These are phyloP conservation scores for Zeuzera pyrina DNA, from an alignment of 2,888 invertebrate species.

Conservation along the genomic window DNA sequence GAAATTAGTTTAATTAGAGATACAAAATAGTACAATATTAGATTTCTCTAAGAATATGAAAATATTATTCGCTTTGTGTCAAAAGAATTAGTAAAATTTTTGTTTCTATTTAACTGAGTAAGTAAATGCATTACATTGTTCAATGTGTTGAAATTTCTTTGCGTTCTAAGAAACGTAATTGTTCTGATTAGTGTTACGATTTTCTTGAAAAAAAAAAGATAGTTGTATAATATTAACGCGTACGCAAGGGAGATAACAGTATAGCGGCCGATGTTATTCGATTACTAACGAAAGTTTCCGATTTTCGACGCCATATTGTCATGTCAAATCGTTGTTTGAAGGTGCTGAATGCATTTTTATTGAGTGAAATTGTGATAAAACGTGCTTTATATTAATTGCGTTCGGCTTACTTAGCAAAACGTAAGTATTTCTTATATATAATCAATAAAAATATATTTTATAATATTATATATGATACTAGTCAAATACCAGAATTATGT, in stretches of 20 bases:
- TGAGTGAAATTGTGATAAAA: conserved; percentile 26
- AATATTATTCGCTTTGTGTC: no score
- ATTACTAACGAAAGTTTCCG: conserved; percentile 27
- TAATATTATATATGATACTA: conserved; percentile 10
- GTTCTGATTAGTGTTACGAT: no score
- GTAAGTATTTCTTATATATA: conserved; percentile 25
- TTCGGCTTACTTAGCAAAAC: conserved; percentile 35
- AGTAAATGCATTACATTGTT: no score
- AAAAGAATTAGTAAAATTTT: no score
- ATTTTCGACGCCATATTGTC: conserved; percentile 58
- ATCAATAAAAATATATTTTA: conserved; percentile 2
- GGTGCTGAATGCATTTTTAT: conserved; percentile 30
- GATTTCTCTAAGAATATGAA: no score
- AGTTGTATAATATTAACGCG: no score
- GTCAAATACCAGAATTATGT: conserved; percentile 25
- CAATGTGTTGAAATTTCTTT: no score
- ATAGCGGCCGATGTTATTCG: conserved; percentile 19
- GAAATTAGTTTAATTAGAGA: no score
- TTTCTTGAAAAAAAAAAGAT: no score
- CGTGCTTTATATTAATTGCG: conserved; percentile 22
- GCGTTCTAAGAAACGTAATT: no score
- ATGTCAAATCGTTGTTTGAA: conserved; percentile 51
- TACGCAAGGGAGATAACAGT: not conserved
- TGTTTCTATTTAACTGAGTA: no score
- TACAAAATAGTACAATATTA: no score